A percentile compares a stretch with the other conserved stretches of the same genome.
phyloP scores from a whole-genome alignment of 1,140 invertebrate species.

The Fopius arisanus region DNA sequence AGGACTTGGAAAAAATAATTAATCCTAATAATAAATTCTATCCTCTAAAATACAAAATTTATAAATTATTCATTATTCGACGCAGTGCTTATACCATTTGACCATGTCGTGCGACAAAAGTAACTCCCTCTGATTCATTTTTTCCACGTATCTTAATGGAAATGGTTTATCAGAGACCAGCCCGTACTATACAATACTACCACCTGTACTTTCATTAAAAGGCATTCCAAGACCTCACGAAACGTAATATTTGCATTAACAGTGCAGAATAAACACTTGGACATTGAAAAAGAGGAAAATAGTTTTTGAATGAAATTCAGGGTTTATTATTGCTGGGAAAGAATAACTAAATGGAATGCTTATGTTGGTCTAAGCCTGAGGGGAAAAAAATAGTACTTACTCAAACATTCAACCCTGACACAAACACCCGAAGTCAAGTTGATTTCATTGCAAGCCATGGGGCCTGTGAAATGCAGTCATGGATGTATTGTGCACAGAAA shows the following conservation, averaged over 20 bases:
- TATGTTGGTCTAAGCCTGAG: conserved; percentile 27
- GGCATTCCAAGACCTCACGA: not conserved
- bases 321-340: conserved; percentile 26
- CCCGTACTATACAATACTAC: not conserved
- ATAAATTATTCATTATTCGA: no score
- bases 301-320: conserved; percentile 28
- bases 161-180: not conserved
- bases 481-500: not conserved
- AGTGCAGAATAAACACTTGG: conserved; percentile 6
- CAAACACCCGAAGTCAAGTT: not conserved
- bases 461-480: not conserved
- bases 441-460: not conserved
- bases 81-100: no score
- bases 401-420: not conserved
- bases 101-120: no score
- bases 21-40: no score
- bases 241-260: not conserved
- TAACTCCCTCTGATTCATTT: no score
- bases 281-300: conserved; percentile 16
- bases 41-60: no score
- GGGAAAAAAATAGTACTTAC: conserved; percentile 26
- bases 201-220: not conserved
- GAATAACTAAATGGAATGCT: conserved; percentile 20
- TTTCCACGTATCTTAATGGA: no score
- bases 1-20: no score